Percentiles rank a stretch among this genome's conserved stretches.
Evolutionary conservation across 2,888 invertebrate genomes (phyloP).

Genomic region (Salticus scenicus): DNA sequence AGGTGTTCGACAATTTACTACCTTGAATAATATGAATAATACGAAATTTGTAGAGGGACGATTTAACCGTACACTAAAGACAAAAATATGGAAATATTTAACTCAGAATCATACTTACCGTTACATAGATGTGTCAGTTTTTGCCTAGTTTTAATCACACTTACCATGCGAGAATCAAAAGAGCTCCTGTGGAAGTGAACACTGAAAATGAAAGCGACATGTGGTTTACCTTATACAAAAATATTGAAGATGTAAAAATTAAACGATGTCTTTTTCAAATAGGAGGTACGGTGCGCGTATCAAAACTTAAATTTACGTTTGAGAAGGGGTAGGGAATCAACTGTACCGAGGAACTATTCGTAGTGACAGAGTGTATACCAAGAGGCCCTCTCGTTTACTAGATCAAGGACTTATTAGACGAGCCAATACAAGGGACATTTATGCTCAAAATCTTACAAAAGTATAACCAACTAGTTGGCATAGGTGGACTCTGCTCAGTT

Average conservation of each 20-base stretch:
- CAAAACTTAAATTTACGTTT: no score
- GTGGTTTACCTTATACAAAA: neutral
- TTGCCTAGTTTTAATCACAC: slow-evolving; percentile 27
- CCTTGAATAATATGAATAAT: slow-evolving; percentile 73
- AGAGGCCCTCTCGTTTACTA: neutral
- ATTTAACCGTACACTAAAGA: no score
- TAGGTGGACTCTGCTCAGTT: no score
- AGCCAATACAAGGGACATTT: slow-evolving; percentile 7
- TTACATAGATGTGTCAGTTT: slow-evolving; percentile 24
- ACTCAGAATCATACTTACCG: no score
- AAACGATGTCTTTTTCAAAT: slow-evolving; percentile 18
- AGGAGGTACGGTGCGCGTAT: no score
- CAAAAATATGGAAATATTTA: no score
- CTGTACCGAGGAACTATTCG: slow-evolving; percentile 34
- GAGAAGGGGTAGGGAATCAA: no score
- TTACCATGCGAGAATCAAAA: no score
- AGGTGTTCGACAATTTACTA: slow-evolving; percentile 71
- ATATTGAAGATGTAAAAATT: no score
- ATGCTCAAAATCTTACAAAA: slow-evolving; percentile 7
- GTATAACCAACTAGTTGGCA: neutral
- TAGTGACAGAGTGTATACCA: neutral
- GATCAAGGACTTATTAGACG: neutral
- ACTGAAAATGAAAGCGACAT: no score
- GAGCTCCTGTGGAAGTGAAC: no score
- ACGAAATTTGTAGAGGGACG: slow-evolving; percentile 72